Conservation (phyloP, 2,113 vertebrate genomes). For the Ictidomys tridecemlineatus region DNA sequence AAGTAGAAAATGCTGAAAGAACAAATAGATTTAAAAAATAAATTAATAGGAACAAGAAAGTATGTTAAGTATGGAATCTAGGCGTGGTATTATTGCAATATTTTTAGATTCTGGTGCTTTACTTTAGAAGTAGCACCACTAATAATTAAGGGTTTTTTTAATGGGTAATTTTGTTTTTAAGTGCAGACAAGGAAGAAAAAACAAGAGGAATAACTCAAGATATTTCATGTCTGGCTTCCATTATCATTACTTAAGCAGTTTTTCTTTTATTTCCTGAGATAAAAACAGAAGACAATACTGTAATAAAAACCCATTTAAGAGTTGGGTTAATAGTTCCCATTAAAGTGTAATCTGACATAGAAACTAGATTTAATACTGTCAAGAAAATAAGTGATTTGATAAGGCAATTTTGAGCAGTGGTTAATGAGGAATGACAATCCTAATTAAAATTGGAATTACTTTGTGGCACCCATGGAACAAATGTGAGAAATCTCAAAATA, state of each 20-base stretch:
- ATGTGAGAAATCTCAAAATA: conserved; percentile 7
- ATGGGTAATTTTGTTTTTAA: conserved; percentile 51
- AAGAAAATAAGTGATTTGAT: conserved; percentile 45
- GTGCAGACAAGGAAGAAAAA: conserved; percentile 41
- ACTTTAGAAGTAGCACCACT: conserved; percentile 25
- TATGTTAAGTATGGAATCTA: neutral
- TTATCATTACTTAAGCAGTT: conserved; percentile 40
- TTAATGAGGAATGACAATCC: neutral
- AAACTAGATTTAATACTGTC: conserved; percentile 16
- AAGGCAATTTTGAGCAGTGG: conserved; percentile 31
- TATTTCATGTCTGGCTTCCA: neutral
- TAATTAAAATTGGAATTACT: neutral
- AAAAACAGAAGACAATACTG: conserved; percentile 55
- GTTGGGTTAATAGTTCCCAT: conserved; percentile 9
- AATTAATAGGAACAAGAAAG: conserved; percentile 72
- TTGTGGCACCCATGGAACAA: neutral
- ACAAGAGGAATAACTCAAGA: conserved; percentile 51
- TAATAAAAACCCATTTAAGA: conserved; percentile 11
- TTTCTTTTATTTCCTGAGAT: conserved; percentile 43
- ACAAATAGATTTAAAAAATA: conserved; percentile 80
- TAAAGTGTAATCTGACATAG: conserved; percentile 53
- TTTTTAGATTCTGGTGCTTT: conserved; percentile 43
- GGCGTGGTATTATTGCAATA: neutral
- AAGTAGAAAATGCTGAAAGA: conserved; percentile 79
- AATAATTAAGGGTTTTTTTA: conserved; percentile 63